phyloP scores from a whole-genome alignment of 2,113 vertebrate genomes.

The Paradoxurus hermaphroditus region DNA sequence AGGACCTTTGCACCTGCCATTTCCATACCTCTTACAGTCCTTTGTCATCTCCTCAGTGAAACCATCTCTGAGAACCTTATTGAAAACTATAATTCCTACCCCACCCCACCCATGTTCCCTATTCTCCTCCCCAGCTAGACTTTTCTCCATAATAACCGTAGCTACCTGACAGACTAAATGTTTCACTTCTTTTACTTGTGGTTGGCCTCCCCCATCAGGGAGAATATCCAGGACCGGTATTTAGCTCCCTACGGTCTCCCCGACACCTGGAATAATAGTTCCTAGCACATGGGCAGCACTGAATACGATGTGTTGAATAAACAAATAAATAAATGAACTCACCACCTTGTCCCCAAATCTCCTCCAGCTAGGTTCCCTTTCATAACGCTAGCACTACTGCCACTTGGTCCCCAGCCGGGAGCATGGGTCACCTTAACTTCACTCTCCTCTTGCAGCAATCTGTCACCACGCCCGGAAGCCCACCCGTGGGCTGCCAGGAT shows the following conservation, averaged over 20 bases:
- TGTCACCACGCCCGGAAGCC: neutral
- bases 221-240: neutral
- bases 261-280: neutral
- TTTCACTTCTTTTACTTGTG: neutral
- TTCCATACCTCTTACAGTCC: neutral
- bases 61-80: neutral
- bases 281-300: neutral
- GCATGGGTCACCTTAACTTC: neutral
- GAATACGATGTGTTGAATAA: neutral
- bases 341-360: neutral
- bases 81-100: neutral
- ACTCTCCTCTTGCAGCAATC: neutral
- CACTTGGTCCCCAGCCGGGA: neutral
- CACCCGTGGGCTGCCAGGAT: neutral
- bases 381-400: neutral
- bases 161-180: neutral
- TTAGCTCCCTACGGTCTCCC: neutral
- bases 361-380: neutral
- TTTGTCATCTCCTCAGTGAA: neutral
- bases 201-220: neutral
- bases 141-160: neutral
- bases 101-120: neutral
- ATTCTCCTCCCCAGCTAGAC: neutral
- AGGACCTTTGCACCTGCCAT: neutral
- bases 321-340: neutral